Percentiles rank a stretch among this genome's conserved stretches.
Conservation (phyloP, 2,797 vertebrate genomes). For the Periophthalmus magnuspinnatus region DNA sequence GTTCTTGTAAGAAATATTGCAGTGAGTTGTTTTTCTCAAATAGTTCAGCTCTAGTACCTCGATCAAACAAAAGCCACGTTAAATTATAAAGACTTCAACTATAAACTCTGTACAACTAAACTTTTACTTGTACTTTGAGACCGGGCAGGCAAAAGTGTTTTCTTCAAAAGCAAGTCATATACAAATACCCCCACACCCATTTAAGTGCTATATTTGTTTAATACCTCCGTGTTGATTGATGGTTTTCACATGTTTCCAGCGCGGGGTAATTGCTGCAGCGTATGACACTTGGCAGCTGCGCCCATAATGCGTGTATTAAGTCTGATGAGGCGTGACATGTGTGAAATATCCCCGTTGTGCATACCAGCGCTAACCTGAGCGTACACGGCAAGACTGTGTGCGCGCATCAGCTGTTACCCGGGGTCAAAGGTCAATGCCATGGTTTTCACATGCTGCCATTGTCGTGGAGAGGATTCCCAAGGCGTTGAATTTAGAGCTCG, state of each 20-base stretch:
- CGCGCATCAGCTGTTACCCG: constrained; percentile 37
- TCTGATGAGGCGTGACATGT: constrained; percentile 22
- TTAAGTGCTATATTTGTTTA: neutral
- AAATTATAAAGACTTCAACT: no score
- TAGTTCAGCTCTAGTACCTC: no score
- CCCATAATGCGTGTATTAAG: constrained; percentile 5
- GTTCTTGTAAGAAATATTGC: no score
- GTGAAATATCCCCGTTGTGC: constrained; percentile 32
- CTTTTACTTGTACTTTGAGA: neutral
- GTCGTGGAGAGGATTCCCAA: constrained; percentile 24
- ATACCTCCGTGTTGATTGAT: neutral
- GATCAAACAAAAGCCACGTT: no score
- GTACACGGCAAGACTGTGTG: constrained; percentile 18
- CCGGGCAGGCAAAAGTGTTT: no score
- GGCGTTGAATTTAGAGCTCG: neutral
- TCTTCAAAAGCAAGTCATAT: neutral
- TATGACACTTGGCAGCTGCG: constrained; percentile 33
- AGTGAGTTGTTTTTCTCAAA: no score
- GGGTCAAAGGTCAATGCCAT: constrained; percentile 36
- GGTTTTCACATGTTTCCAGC: neutral
- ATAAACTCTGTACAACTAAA: neutral
- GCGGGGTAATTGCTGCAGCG: constrained; percentile 14
- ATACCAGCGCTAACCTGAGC: constrained; percentile 29
- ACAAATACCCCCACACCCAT: neutral
- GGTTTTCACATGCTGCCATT: constrained; percentile 26